These are phyloP conservation scores for Diplodus sargus DNA, from an alignment of 2,797 vertebrate species.

Conservation along the genomic window DNA sequence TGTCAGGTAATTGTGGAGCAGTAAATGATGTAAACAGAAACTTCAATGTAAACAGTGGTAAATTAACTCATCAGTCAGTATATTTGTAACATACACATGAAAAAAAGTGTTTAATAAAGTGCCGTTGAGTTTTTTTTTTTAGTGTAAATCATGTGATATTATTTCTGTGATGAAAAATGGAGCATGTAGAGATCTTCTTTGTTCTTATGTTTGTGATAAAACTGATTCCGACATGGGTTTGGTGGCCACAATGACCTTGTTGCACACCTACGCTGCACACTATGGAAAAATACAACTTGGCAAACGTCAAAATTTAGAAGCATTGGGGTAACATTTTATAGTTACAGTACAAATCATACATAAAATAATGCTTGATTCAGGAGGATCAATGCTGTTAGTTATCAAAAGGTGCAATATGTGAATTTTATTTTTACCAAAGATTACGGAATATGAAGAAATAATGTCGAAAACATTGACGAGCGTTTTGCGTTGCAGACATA, in stretches of 20 bases:
- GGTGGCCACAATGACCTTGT: neutral
- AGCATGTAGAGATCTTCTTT: neutral
- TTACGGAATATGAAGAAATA: too few species aligned
- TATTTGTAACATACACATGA: conserved; percentile 48
- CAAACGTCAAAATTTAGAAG: neutral
- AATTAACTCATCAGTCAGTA: conserved; percentile 16
- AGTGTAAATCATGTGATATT: neutral
- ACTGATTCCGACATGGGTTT: too few species aligned
- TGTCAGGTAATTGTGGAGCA: conserved; percentile 7
- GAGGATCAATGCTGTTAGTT: too few species aligned
- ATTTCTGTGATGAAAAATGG: neutral
- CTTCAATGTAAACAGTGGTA: conserved; percentile 28
- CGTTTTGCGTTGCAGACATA: too few species aligned
- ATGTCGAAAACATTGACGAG: too few species aligned
- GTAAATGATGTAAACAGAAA: conserved; percentile 22
- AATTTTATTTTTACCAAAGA: too few species aligned
- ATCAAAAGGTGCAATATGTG: too few species aligned
- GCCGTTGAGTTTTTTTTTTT: neutral
- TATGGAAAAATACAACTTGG: neutral
- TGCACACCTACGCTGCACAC: neutral
- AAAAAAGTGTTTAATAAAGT: conserved; percentile 44
- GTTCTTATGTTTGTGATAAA: too few species aligned
- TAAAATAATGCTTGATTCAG: too few species aligned
- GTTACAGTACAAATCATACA: too few species aligned
- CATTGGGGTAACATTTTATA: too few species aligned